phyloP scores from a whole-genome alignment of 2,888 invertebrate species.

The Fragum fragum region DNA sequence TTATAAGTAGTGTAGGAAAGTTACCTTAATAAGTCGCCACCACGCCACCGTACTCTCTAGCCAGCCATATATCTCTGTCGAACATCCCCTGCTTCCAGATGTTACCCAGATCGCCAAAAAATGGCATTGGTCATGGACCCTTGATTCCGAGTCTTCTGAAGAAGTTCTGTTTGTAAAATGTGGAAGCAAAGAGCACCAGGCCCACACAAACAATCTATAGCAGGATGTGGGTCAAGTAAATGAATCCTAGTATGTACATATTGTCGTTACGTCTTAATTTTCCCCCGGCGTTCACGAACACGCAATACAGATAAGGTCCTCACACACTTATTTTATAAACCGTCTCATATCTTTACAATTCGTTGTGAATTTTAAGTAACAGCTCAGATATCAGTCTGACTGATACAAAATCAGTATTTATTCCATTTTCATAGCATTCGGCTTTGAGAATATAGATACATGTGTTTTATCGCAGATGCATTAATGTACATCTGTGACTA shows the following conservation, averaged over 20 bases:
- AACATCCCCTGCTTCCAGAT: constrained; percentile 49
- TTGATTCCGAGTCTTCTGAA: constrained; percentile 49
- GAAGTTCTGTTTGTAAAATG: constrained; percentile 44
- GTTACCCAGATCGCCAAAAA: constrained; percentile 50
- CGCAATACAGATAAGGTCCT: too few species aligned
- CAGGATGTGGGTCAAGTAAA: constrained; percentile 40
- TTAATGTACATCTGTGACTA: too few species aligned
- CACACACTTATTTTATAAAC: too few species aligned
- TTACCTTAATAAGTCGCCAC: constrained; percentile 62
- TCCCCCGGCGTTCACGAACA: too few species aligned
- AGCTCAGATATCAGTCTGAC: background rate
- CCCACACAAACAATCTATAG: constrained; percentile 24
- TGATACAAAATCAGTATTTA: too few species aligned
- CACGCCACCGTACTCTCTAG: constrained; percentile 59
- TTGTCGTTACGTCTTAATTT: too few species aligned
- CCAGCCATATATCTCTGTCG: constrained; percentile 48
- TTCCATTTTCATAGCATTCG: too few species aligned
- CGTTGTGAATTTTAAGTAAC: background rate
- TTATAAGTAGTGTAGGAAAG: constrained; percentile 52
- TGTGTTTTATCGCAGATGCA: too few species aligned
- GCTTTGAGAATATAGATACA: too few species aligned
- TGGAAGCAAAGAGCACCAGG: constrained; percentile 36
- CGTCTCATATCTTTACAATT: background rate
- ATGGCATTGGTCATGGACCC: constrained; percentile 45
- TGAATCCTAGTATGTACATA: constrained; percentile 38